These are phyloP conservation scores for Hydroisotoma schaefferi DNA, from an alignment of 2,888 invertebrate species.

Conservation along the genomic window DNA sequence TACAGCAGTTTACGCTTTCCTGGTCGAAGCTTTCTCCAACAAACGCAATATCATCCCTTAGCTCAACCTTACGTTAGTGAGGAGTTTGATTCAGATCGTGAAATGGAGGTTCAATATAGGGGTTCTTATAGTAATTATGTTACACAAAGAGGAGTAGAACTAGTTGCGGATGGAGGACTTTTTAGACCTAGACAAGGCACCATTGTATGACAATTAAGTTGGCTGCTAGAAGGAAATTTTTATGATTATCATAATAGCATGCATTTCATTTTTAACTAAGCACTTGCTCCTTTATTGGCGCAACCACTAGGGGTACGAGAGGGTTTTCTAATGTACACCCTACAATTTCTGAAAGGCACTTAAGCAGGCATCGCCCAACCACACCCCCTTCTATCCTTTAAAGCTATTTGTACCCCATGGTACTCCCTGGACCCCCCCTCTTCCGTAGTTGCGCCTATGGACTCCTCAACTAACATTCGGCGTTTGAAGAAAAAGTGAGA, in stretches of 20 bases:
- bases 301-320: no score
- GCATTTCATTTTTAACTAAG: conserved; percentile 24
- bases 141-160: not conserved
- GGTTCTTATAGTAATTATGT: conserved; percentile 1
- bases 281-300: no score
- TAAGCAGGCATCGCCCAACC: no score
- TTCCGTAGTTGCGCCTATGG: no score
- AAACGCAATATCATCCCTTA: conserved; percentile 1
- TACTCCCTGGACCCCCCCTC: no score
- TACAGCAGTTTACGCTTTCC: not conserved
- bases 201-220: conserved; percentile 40
- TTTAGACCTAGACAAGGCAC: conserved; percentile 41
- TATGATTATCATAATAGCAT: conserved; percentile 20
- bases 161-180: conserved; percentile 17
- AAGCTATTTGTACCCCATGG: no score
- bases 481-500: no score
- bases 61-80: not conserved
- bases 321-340: no score
- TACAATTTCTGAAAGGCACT: no score
- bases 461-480: no score
- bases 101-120: not conserved
- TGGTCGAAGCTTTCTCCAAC: not conserved
- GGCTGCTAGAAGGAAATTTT: conserved; percentile 28
- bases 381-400: no score
- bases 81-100: not conserved